Percentiles rank a stretch among this genome's conserved stretches.
phyloP scores from a whole-genome alignment of 2,797 vertebrate genomes.

The Acestrorhynchus altus region DNA sequence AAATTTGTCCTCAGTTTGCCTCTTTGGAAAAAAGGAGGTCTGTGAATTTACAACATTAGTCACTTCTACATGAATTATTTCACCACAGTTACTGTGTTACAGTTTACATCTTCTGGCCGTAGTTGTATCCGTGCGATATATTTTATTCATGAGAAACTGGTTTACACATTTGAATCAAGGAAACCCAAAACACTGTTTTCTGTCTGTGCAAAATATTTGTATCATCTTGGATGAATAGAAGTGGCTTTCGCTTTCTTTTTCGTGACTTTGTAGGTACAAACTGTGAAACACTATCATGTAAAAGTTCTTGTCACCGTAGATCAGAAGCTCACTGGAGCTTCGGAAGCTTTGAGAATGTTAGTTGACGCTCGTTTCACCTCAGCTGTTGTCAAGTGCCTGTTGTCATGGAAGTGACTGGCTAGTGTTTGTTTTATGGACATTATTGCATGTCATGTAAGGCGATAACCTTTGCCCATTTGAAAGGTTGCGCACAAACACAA shows the following conservation, averaged over 20 bases:
- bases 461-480: neutral
- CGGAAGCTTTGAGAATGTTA: neutral
- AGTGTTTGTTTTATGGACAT: conserved; percentile 38
- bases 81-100: neutral
- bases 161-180: neutral
- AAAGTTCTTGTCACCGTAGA: neutral
- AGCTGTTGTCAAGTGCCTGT: too few species aligned
- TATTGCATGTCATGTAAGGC: neutral
- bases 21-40: neutral
- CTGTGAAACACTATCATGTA: neutral
- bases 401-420: neutral
- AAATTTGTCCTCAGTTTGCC: neutral
- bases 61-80: too few species aligned
- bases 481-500: neutral
- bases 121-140: neutral
- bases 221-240: too few species aligned
- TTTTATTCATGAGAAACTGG: neutral
- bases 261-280: neutral
- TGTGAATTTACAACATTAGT: too few species aligned
- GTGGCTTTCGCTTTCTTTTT: too few species aligned
- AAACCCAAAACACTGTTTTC: neutral
- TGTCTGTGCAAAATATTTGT: neutral
- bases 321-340: neutral
- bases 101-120: neutral
- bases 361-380: too few species aligned